Base-by-base conservation (phyloP, 2,888 invertebrate species). In the Andrena dorsata region DNA sequence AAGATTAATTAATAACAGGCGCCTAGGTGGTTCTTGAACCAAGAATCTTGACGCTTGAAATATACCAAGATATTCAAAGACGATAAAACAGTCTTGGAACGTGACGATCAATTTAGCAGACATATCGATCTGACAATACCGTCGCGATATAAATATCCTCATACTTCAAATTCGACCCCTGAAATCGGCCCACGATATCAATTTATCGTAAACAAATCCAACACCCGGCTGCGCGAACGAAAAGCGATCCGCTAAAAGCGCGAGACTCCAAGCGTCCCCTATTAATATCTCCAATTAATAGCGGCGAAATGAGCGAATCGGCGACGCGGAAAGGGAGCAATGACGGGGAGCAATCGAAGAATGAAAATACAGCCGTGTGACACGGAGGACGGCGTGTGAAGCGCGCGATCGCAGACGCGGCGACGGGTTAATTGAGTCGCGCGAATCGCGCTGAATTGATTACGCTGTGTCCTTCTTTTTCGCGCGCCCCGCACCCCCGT, bases 381-480 rank as follows among this genome's bases (percentile, higher is more conserved):
- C 56, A 13, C 23, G 26, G 23, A 26, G 56, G 2, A 56, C 23
- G 3, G 23, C 5, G 56, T 8, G 81, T 28, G 71, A 56, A 56
- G 58, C 74, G 64, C 20, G 65, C 58, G 28, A 64, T 71, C 28
- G 80, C 77, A 60, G 61, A 30, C 72, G 13, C 64, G 47, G 16
- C 74, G 82, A 69, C 66, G 73, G 70, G 80, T 20, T 87, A 88
- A 88, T 88, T 85, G 84, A 89, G 82, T 78, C 87, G 76, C 82
- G 76, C 80, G 85, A 85, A 83, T 88, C 78, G 85, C 80, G 73
- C 75, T 58, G 76, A 89, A 88, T 88, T 89, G 88, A 88, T 88
- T 88, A 88, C 86, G 70, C 68, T 49, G 71, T 69, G 51, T 51
- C 26, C 41, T 63, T 56, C 41, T 49, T 69, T 23, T 63, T 51